Percentiles rank a stretch among this genome's conserved stretches.
Conservation (phyloP, 1,140 invertebrate species). For the Scaptomyza montana region DNA sequence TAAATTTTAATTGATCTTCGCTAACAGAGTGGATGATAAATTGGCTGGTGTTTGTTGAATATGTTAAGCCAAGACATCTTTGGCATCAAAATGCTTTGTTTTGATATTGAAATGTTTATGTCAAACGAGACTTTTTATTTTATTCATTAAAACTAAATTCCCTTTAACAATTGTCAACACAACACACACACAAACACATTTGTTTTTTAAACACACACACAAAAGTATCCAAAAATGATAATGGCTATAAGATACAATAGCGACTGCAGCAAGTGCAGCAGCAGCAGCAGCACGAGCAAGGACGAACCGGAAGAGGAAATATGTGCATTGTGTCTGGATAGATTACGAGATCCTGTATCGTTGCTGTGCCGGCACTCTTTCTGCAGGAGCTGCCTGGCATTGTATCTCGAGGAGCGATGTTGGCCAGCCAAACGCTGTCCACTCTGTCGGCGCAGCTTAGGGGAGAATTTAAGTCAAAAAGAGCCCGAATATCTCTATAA, state of each 20-base stretch:
- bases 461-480: not conserved
- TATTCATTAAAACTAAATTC: not conserved
- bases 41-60: too few species aligned
- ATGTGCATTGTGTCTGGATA: slow-evolving; percentile 57
- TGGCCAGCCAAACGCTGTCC: slow-evolving; percentile 58
- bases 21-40: too few species aligned
- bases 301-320: slow-evolving; percentile 31
- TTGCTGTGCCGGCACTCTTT: slow-evolving; percentile 54
- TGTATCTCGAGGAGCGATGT: slow-evolving; percentile 44
- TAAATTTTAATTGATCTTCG: too few species aligned
- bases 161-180: slow-evolving; percentile 1
- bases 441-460: slow-evolving; percentile 46
- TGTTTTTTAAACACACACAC: slow-evolving; percentile 6
- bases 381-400: slow-evolving; percentile 47
- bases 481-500: not conserved
- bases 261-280: not conserved
- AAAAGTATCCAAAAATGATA: slow-evolving; percentile 1
- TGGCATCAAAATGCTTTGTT: too few species aligned
- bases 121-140: not conserved
- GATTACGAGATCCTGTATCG: slow-evolving; percentile 38
- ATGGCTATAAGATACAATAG: not conserved
- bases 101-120: too few species aligned
- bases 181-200: not conserved
- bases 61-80: too few species aligned
- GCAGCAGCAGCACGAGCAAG: not conserved